Conservation (phyloP, 2,797 vertebrate species). For the Chromobotia macracanthus region DNA sequence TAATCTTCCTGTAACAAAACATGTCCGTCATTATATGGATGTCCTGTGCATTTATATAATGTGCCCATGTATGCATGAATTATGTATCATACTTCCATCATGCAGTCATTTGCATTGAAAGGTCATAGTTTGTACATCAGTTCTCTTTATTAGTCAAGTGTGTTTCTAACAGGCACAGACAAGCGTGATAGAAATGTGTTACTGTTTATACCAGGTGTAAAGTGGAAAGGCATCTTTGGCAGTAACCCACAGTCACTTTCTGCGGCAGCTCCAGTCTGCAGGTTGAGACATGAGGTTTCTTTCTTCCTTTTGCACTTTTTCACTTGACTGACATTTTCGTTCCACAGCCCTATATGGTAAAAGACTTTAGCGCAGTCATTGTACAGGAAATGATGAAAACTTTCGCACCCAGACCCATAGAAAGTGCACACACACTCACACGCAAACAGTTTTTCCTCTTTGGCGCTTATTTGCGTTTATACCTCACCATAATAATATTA, state of each 20-base stretch:
- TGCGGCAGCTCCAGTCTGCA: slow-evolving; percentile 58
- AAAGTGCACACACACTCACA: slow-evolving; percentile 15
- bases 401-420: slow-evolving; percentile 45
- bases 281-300: slow-evolving; percentile 68
- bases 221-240: slow-evolving; percentile 53
- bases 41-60: too few relatives aligned
- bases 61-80: too few relatives aligned
- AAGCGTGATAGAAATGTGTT: slow-evolving; percentile 33
- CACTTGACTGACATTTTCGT: slow-evolving; percentile 49
- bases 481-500: background rate
- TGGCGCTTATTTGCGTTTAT: slow-evolving; percentile 21
- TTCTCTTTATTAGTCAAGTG: slow-evolving; percentile 5
- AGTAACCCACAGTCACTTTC: slow-evolving; percentile 29
- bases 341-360: slow-evolving; percentile 75
- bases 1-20: too few relatives aligned
- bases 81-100: background rate
- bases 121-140: background rate
- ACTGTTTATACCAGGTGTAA: slow-evolving; percentile 38
- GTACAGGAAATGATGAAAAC: slow-evolving; percentile 67
- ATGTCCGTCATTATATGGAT: too few relatives aligned
- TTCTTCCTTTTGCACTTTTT: slow-evolving; percentile 61
- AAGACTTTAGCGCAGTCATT: slow-evolving; percentile 58
- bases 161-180: slow-evolving; percentile 60
- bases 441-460: slow-evolving; percentile 26
- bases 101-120: background rate